Base-by-base conservation (phyloP, 1,140 invertebrate species). In the Penaeus japonicus region DNA sequence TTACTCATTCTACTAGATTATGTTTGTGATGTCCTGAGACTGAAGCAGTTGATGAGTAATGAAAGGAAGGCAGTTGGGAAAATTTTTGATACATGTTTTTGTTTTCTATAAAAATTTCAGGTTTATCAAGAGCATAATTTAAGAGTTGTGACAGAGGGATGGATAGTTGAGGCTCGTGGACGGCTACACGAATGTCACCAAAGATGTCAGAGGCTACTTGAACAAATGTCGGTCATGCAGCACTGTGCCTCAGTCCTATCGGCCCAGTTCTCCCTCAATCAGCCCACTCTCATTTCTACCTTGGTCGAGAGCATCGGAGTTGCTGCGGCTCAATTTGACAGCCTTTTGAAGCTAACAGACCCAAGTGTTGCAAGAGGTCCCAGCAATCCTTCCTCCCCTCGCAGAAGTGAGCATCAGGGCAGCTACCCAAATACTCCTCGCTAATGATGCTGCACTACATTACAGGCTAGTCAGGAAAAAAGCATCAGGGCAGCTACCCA, bases 81-180 rank as follows among this genome's bases (percentile, higher is more conserved):
- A 47, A 47, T 47, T 12, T 32, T 73, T 30, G 15, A 27, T 15
- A 15, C 7, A 22, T 70, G 2, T 70, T n/a, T 70, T 15, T 27
- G 15, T 82, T n/a, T 80, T 54, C 1, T 30, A 24, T 47, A 39
- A 39, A 39, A 39, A 78, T 88, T 81, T 15, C 83, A 88, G 85
- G 75, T 87, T 30, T 73, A 65, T 12, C 90, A 90, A 59, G 90
- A 90, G 59, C 82, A 86, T 62, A 77, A 90, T 73, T 77, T 90
- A 24, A 84, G 88, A 57, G 82, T 70, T 57, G 86, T 89, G 59
- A 89, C 90, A 18, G 90, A 90, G 57, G 84, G 80, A 17, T 85
- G 87, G 89, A 85, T 90, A 47, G 88, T 90, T 30, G 90, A 90
- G 55, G 84, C 89, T 47, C 88, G 90, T 24, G 82, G 84, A 39